These are phyloP conservation scores for Psettodes erumei DNA, from an alignment of 2,113 vertebrate genomes.

Conservation along the genomic window DNA sequence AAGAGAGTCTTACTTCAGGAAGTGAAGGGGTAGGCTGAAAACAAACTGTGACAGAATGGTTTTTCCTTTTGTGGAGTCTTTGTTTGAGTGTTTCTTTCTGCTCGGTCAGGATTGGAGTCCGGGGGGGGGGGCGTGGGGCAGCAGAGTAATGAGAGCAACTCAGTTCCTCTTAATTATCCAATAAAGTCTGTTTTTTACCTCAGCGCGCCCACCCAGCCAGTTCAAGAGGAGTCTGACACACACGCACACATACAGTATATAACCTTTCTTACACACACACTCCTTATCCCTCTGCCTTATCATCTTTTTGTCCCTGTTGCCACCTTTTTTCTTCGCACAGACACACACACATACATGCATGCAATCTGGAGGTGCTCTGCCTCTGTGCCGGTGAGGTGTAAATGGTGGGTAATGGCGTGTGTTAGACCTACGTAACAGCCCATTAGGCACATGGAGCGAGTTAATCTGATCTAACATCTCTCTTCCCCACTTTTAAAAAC, in stretches of 20 bases:
- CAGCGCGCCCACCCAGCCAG: constrained; percentile 58
- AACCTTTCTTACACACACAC: background rate
- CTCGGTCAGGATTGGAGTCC: constrained; percentile 39
- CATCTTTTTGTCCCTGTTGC: constrained; percentile 11
- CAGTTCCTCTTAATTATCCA: constrained; percentile 71
- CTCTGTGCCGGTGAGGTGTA: constrained; percentile 88
- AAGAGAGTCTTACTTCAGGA: constrained; percentile 46
- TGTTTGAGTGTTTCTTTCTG: constrained; percentile 21
- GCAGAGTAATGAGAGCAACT: constrained; percentile 59
- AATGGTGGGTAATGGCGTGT: constrained; percentile 95
- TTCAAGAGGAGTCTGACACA: constrained; percentile 37
- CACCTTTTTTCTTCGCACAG: constrained; percentile 7
- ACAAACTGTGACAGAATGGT: constrained; percentile 12
- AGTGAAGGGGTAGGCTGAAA: constrained; percentile 24
- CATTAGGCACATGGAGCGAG: constrained; percentile 90
- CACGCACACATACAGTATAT: constrained; percentile 4
- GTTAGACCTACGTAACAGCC: constrained; percentile 90
- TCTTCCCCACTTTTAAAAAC: constrained; percentile 81
- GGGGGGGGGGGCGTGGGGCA: constrained; percentile 16
- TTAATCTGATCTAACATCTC: constrained; percentile 90
- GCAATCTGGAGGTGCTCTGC: constrained; percentile 70
- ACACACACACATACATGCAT: background rate
- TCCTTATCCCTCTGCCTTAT: background rate
- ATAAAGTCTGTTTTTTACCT: constrained; percentile 64
- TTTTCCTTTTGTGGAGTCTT: constrained; percentile 39